Evolutionary conservation across 2,888 invertebrate genomes (phyloP).

Genomic region (Heteromurus nitidus): DNA sequence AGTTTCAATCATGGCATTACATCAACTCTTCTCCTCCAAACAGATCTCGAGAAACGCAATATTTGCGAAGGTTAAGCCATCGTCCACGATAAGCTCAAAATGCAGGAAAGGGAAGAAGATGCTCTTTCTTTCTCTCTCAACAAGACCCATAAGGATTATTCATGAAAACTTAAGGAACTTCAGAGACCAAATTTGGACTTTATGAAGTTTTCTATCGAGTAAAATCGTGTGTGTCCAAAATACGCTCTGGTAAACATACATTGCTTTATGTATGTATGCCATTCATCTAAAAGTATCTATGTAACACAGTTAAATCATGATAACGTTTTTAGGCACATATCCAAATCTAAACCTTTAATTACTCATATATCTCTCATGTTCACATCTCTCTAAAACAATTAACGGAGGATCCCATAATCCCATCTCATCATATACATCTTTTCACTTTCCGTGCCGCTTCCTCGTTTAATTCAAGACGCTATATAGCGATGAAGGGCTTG

Average conservation of each 20-base stretch:
- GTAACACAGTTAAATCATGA: neutral
- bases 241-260: too few species aligned
- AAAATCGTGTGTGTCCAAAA: constrained; percentile 4
- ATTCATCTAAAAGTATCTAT: neutral
- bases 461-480: constrained; percentile 34
- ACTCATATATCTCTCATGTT: neutral
- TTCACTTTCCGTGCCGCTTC: constrained; percentile 48
- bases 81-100: too few species aligned
- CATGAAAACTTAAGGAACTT: too few species aligned
- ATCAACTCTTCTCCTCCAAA: too few species aligned
- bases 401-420: neutral
- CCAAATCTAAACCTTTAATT: constrained; percentile 5
- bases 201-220: neutral
- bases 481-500: neutral
- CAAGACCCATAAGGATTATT: too few species aligned
- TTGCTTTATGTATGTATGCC: neutral
- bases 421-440: constrained; percentile 9
- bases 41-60: too few species aligned
- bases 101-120: neutral
- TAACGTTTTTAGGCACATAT: neutral
- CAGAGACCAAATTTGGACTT: neutral
- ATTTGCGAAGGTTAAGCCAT: too few species aligned
- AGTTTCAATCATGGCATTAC: neutral
- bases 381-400: neutral
- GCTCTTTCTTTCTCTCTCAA: neutral